phyloP scores from a whole-genome alignment of 2,888 invertebrate genomes.

The Brenthis ino region DNA sequence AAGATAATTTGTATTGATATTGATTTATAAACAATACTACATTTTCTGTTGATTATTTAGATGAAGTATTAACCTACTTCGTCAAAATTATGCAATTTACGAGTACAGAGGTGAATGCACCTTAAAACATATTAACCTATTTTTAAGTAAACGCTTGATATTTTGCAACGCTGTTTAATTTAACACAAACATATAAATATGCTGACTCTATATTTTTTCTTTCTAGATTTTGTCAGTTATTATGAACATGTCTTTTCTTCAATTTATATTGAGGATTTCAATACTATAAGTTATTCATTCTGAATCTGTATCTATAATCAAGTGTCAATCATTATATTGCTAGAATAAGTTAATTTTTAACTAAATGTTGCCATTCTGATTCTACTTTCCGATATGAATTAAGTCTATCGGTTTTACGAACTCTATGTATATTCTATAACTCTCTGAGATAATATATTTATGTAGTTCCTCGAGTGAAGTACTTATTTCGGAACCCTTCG shows the following conservation, averaged over 20 bases:
- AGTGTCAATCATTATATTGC: too few species aligned
- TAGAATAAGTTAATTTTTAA: too few species aligned
- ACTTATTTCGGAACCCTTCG: too few species aligned
- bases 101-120: constrained; percentile 57
- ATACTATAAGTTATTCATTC: too few species aligned
- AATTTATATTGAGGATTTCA: background rate
- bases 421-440: too few species aligned
- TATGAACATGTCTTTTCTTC: background rate
- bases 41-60: background rate
- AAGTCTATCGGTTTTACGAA: too few species aligned
- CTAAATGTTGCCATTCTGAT: too few species aligned
- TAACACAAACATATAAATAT: constrained; percentile 9
- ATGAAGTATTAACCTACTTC: background rate
- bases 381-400: too few species aligned
- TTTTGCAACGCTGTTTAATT: constrained; percentile 53
- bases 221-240: constrained; percentile 5
- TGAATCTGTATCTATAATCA: too few species aligned
- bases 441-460: too few species aligned
- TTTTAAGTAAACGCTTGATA: constrained; percentile 46
- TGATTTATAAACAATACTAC: background rate
- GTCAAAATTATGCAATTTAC: constrained; percentile 7
- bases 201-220: constrained; percentile 16
- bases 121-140: constrained; percentile 65
- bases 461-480: too few species aligned
- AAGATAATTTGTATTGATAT: too few species aligned